phyloP scores from a whole-genome alignment of 37 sponge, comb jelly and placozoan species.

The Chondrosia reniformis region DNA sequence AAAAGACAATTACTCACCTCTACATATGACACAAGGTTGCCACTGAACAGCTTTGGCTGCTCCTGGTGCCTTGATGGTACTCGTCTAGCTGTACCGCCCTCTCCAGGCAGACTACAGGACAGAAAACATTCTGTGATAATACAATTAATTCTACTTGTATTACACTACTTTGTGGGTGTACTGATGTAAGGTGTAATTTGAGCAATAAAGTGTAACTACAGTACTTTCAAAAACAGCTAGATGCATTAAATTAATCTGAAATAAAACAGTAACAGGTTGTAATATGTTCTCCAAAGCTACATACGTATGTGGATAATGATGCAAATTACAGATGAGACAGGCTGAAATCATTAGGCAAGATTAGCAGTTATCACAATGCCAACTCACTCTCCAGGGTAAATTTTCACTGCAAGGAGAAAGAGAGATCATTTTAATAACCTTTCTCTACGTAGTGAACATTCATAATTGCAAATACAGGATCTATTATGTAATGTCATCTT shows the following conservation, averaged over 20 bases:
- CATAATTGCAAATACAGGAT: not conserved
- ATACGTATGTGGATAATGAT: too few species aligned
- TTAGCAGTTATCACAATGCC: too few species aligned
- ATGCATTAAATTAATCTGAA: too few species aligned
- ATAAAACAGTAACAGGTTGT: not conserved
- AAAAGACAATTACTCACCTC: too few species aligned
- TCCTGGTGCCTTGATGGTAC: not conserved
- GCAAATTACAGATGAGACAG: too few species aligned
- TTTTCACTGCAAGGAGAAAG: not conserved
- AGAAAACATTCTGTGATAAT: too few species aligned
- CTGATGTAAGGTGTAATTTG: not conserved
- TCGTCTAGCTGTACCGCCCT: constrained; percentile 21
- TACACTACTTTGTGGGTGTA: too few species aligned
- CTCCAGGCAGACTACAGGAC: constrained; percentile 41
- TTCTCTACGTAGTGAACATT: not conserved
- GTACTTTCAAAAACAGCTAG: not conserved
- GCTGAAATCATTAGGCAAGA: too few species aligned
- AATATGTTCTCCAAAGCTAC: not conserved
- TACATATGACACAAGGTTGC: constrained; percentile 55
- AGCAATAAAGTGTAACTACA: not conserved
- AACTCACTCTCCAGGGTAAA: not conserved
- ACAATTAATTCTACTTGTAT: too few species aligned
- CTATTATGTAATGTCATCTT: not conserved
- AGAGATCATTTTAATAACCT: not conserved
- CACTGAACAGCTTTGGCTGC: constrained; percentile 63